A percentile compares a stretch with the other conserved stretches of the same genome.
Conservation (phyloP, 2,113 vertebrate genomes). For the Mormyrus iriodes region DNA sequence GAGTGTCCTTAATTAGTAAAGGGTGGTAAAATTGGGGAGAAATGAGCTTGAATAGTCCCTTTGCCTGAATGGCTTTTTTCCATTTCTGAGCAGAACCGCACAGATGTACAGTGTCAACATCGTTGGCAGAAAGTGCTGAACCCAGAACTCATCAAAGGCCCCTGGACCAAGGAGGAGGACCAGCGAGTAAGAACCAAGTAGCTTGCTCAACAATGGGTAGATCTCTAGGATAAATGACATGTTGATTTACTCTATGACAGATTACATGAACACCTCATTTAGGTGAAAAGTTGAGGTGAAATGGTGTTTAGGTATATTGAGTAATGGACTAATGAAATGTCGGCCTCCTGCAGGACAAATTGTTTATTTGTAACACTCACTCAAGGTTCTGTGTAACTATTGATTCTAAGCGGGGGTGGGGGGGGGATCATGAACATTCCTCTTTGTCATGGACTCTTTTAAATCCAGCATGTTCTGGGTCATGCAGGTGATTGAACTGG, state of each 20-base stretch:
- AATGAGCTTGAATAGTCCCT: not conserved
- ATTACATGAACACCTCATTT: not conserved
- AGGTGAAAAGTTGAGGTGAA: not conserved
- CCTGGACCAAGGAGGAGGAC: slow-evolving; percentile 98
- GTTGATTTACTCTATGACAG: not conserved
- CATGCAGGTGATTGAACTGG: slow-evolving; percentile 93
- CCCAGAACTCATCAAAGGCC: slow-evolving; percentile 97
- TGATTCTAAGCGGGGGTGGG: not conserved
- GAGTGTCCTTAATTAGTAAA: not conserved
- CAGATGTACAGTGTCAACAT: slow-evolving; percentile 97
- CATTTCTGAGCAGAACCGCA: slow-evolving; percentile 73
- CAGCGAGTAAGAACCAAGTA: slow-evolving; percentile 75
- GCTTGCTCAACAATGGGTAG: not conserved
- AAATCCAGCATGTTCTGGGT: slow-evolving; percentile 23
- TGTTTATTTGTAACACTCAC: not conserved
- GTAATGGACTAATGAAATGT: not conserved
- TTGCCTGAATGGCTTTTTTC: not conserved
- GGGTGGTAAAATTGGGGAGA: not conserved
- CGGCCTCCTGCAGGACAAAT: not conserved
- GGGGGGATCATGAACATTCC: not conserved
- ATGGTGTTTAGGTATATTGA: not conserved
- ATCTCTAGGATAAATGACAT: not conserved
- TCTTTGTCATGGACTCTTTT: not conserved
- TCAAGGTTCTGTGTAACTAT: not conserved
- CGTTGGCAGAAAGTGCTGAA: slow-evolving; percentile 98